Evolutionary conservation across 2,797 vertebrate genomes (phyloP).

Genomic region (Australoheros facetus): DNA sequence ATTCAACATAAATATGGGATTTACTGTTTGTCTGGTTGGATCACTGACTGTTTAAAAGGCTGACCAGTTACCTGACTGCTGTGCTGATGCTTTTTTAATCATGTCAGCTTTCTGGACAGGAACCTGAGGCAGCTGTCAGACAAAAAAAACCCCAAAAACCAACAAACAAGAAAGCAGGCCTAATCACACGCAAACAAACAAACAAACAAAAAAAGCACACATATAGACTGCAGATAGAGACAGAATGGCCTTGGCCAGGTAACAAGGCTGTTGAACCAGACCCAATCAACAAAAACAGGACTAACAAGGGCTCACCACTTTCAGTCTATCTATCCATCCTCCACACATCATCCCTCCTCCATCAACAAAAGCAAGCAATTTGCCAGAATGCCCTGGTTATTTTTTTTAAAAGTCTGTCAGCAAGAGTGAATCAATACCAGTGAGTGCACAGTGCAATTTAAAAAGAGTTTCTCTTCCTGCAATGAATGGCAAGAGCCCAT

Average conservation of each 20-base stretch:
- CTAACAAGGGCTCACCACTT: conserved; percentile 27
- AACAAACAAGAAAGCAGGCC: not conserved
- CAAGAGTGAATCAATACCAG: conserved; percentile 52
- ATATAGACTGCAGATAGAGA: conserved; percentile 18
- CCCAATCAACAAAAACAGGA: conserved; percentile 53
- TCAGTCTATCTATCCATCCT: conserved; percentile 20
- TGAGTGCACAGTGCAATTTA: conserved; percentile 44
- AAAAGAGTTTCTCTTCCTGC: conserved; percentile 33
- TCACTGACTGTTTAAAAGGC: not conserved
- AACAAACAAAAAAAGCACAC: not conserved
- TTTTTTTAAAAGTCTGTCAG: conserved; percentile 15
- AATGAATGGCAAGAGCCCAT: not conserved
- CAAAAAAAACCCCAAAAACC: not conserved
- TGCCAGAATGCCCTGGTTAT: conserved; percentile 42
- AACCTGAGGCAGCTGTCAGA: conserved; percentile 28
- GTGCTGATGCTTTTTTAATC: not conserved
- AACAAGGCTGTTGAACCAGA: conserved; percentile 55
- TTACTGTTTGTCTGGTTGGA: conserved; percentile 1
- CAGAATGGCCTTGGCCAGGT: conserved; percentile 10
- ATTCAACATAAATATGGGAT: not conserved
- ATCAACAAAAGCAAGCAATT: conserved; percentile 43
- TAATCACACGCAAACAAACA: not conserved
- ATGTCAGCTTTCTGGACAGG: not conserved
- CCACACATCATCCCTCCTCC: not conserved
- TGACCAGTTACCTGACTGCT: not conserved